A percentile compares a stretch with the other conserved stretches of the same genome.
Conservation (phyloP, 2,888 invertebrate genomes). For the Xylota sylvarum region DNA sequence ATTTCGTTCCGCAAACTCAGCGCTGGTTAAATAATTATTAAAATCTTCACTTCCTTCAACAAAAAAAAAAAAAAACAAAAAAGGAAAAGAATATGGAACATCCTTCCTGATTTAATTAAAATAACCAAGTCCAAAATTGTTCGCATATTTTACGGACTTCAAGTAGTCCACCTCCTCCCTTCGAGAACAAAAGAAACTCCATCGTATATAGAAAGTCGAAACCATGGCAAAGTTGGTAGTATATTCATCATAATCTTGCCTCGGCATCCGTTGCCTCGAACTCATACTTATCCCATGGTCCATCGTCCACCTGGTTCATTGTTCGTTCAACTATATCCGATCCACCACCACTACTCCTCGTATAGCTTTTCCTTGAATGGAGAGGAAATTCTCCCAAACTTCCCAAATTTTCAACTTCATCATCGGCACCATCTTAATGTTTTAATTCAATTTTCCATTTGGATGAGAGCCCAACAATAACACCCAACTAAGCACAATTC, state of each 20-base stretch:
- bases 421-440: conserved; percentile 73
- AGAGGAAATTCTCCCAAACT: conserved; percentile 33
- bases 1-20: conserved; percentile 31
- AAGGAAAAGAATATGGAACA: conserved; percentile 19
- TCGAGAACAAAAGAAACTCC: conserved; percentile 49
- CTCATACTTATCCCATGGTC: background rate
- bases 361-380: conserved; percentile 31
- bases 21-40: conserved; percentile 18
- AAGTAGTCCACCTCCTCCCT: conserved; percentile 17
- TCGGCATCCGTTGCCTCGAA: background rate
- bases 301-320: conserved; percentile 51
- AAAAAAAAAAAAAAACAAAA: background rate
- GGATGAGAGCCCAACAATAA: conserved; percentile 69
- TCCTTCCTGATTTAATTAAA: conserved; percentile 65
- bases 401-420: conserved; percentile 60
- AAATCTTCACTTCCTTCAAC: conserved; percentile 21
- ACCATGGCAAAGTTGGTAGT: background rate
- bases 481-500: conserved; percentile 33
- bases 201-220: background rate
- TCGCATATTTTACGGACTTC: conserved; percentile 68
- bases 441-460: conserved; percentile 75
- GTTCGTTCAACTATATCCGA: conserved; percentile 22
- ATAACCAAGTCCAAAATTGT: conserved; percentile 64
- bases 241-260: conserved; percentile 26
- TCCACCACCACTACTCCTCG: conserved; percentile 9